phyloP scores from a whole-genome alignment of 30 jellyfish, hydroid and myxozoan genomes.

The Pseudorhiza aurosa region DNA sequence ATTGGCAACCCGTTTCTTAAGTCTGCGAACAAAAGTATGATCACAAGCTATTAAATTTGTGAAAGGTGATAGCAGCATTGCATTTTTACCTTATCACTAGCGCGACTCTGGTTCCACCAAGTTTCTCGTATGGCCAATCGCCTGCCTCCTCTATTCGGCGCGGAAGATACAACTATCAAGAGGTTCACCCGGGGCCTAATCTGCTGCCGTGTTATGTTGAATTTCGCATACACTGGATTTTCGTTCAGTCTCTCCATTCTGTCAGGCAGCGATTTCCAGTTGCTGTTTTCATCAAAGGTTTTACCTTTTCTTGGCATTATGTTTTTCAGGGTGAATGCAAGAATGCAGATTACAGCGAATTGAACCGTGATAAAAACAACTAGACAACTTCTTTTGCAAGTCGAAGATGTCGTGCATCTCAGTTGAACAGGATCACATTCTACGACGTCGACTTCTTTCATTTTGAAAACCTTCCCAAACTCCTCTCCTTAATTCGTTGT shows the following conservation, averaged over 20 bases:
- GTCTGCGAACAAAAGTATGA: too few relatives aligned
- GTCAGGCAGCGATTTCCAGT: constrained; percentile 13
- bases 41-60: too few relatives aligned
- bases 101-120: constrained; percentile 60
- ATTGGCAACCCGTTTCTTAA: too few relatives aligned
- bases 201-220: constrained; percentile 29
- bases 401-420: constrained; percentile 60
- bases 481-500: background rate
- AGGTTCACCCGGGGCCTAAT: constrained; percentile 41
- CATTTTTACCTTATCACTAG: constrained; percentile 33
- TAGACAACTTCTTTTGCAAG: constrained; percentile 56
- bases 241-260: constrained; percentile 53
- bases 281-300: background rate
- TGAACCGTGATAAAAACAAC: constrained; percentile 35
- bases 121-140: constrained; percentile 74
- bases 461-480: background rate
- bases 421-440: constrained; percentile 42
- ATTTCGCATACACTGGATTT: constrained; percentile 51
- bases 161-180: constrained; percentile 63
- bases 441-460: constrained; percentile 8
- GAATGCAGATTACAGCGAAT: constrained; percentile 25
- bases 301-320: background rate
- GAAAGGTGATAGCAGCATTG: too few relatives aligned
- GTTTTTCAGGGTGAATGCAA: constrained; percentile 19
- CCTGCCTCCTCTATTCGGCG: constrained; percentile 69